Evolutionary conservation across 1,140 invertebrate species (phyloP), one percentile per base, ranked within the genome.

Genomic region (Archivesica marissinica): DNA sequence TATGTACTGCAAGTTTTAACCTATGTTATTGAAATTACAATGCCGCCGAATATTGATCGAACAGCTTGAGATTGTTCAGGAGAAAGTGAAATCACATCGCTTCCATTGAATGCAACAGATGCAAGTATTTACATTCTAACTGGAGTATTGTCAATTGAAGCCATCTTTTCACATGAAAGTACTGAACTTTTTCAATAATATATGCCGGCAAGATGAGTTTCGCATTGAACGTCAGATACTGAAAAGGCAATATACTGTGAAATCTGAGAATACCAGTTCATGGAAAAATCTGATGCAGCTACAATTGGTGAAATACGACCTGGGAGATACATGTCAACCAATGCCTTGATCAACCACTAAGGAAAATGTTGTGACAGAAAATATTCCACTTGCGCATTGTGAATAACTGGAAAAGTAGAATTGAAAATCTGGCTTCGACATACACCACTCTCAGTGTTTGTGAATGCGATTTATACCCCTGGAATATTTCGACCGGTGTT

Each of bases 81-180:
- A 86, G 64, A n/a, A n/a, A n/a, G n/a, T n/a, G 76, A 78, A 59
- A 41, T 83, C 17, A 17, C 70, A 11, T 54, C 41, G 20, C 41
- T 85, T 39, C 83, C 75, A 56, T 47, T 28, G 13, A 85, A 64
- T 7, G 52, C 59, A 6, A 39, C 84, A 52, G 74, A 85, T 28
- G 38, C 82, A 6, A 35, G 35, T 17, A 35, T 86, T 13, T 79
- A 79, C 28, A 79, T 86, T 9, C 30, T 79, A 7, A 39, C 84
- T 23, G 68, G 84, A 39, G 25, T 78, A n/a, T 23, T 70, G 9
- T 64, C 35, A 15, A 70, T 82, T 11, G 70, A 84, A 50, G 81
- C 47, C 17, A 38, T 64, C 47, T 64, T n/a, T 76, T 28, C 72
- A 84, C 44, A 41, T 61, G 3, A 78, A 72, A 44, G 20, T 38